Evolutionary conservation across 2,888 invertebrate species (phyloP).

Genomic region (Hydrotaea cyrtoneurina): DNA sequence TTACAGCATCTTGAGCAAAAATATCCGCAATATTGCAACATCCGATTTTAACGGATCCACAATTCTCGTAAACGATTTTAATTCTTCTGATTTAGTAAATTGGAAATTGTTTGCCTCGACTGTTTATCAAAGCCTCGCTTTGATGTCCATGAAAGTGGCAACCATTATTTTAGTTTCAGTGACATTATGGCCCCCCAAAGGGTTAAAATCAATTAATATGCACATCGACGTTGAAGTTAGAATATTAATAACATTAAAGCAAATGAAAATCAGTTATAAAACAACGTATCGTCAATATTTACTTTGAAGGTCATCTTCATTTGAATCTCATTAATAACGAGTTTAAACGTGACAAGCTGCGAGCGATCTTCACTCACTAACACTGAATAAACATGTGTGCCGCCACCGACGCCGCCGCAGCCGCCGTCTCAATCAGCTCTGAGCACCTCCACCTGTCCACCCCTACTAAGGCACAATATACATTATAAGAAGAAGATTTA

Average conservation of each 20-base stretch:
- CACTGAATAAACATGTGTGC: background rate
- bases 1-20: no score
- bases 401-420: background rate
- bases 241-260: conserved; percentile 51
- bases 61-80: no score
- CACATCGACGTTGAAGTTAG: conserved; percentile 35
- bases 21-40: no score
- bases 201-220: conserved; percentile 47
- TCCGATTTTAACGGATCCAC: no score
- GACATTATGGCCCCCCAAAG: conserved; percentile 16
- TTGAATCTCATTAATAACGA: conserved; percentile 65
- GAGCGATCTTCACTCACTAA: background rate
- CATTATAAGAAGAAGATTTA: background rate
- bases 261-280: conserved; percentile 3
- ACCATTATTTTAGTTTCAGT: no score
- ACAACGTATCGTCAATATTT: conserved; percentile 33
- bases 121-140: no score
- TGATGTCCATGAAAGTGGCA: no score
- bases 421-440: background rate
- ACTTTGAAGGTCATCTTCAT: conserved; percentile 62
- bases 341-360: conserved; percentile 61
- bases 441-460: background rate
- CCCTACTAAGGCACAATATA: background rate
- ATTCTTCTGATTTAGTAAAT: no score
- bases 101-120: no score